A percentile compares a stretch with the other conserved stretches of the same genome.
Evolutionary conservation across 2,797 vertebrate species (phyloP).

Genomic region (Heterohyrax brucei): DNA sequence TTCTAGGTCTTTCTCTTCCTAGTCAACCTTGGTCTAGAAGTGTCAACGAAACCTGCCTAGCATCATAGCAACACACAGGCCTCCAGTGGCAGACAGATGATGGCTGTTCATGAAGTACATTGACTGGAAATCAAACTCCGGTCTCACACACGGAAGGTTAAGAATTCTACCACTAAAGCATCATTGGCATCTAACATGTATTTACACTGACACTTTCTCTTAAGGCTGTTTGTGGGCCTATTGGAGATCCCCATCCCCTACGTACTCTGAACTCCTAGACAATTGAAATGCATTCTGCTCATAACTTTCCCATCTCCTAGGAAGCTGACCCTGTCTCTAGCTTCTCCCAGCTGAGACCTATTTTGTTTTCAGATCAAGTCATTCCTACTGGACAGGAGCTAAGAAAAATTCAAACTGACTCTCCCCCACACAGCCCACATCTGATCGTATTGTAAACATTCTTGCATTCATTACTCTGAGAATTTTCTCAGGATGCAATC

Average conservation of each 20-base stretch:
- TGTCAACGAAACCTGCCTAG: background rate
- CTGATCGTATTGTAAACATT: background rate
- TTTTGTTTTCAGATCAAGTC: conserved; percentile 22
- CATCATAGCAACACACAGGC: background rate
- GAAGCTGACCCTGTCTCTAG: background rate
- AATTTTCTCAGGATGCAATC: background rate
- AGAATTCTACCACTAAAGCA: background rate
- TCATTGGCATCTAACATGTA: background rate
- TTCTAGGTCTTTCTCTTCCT: background rate
- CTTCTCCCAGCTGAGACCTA: background rate
- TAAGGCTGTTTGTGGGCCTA: accelerated
- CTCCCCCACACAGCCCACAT: background rate
- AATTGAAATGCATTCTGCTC: background rate
- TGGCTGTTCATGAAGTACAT: background rate
- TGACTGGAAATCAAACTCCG: background rate
- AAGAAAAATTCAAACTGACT: background rate
- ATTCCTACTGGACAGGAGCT: background rate
- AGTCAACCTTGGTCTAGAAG: background rate
- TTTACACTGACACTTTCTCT: background rate
- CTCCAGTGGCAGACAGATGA: background rate
- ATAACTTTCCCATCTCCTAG: background rate
- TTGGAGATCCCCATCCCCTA: accelerated
- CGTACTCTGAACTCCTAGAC: background rate
- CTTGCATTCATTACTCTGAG: background rate
- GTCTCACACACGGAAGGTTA: background rate